These are phyloP conservation scores for Psilanteris sp. DNA, from an alignment of 1,140 invertebrate genomes.

Conservation along the genomic window DNA sequence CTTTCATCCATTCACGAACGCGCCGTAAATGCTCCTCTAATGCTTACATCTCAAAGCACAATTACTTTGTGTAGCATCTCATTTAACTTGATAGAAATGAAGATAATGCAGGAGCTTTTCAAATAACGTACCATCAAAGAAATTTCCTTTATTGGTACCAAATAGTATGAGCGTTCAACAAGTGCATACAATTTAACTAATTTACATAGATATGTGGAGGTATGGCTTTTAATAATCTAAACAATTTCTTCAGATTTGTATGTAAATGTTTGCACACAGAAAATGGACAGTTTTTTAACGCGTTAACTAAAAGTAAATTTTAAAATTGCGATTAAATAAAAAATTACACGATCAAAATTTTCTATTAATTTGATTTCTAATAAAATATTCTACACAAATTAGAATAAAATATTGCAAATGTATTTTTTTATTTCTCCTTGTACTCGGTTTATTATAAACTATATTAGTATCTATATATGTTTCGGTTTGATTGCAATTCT, in stretches of 20 bases:
- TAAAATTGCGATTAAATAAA: too few relatives aligned
- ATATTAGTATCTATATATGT: too few relatives aligned
- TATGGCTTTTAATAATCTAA: constrained; percentile 28
- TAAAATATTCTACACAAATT: too few relatives aligned
- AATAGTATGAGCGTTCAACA: constrained; percentile 40
- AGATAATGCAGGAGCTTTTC: constrained; percentile 24
- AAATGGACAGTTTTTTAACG: constrained; percentile 1
- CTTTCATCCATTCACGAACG: constrained; percentile 42
- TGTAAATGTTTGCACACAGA: constrained; percentile 22
- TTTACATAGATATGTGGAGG: constrained; percentile 31
- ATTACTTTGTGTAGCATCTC: constrained; percentile 40
- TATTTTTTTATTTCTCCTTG: too few relatives aligned
- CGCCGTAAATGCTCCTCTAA: constrained; percentile 25
- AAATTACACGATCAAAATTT: too few relatives aligned
- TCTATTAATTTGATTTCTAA: too few relatives aligned
- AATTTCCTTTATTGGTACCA: constrained; percentile 37
- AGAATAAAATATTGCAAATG: too few relatives aligned
- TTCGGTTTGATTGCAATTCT: too few relatives aligned
- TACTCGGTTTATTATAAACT: too few relatives aligned
- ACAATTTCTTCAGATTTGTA: neutral
- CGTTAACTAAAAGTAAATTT: neutral
- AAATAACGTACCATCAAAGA: constrained; percentile 25
- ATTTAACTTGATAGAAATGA: constrained; percentile 36
- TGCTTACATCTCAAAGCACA: constrained; percentile 44
- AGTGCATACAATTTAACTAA: constrained; percentile 42